Base-by-base conservation (phyloP, 2,888 invertebrate genomes). In the Boloria selene region DNA sequence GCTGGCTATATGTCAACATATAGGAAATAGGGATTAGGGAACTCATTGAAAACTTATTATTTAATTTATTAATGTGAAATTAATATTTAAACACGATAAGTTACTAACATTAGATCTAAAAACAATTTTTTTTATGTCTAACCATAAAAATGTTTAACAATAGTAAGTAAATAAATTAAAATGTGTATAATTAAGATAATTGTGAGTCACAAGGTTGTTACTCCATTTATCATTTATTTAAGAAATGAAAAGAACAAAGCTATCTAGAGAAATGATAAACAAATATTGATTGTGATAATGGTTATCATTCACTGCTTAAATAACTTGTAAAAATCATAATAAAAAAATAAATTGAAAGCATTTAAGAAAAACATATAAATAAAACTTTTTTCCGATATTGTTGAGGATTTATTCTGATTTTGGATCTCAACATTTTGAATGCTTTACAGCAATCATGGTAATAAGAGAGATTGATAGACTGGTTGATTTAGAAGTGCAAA, bases 221-320 rank as follows among this genome's bases (percentile, higher is more conserved):
- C 63, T 55, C 63, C 42, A 51, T 38, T 59, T 68, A 59, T 47
- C 59, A 51, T 13, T 31, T 38, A n/a, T 6, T 47, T 13, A 61
- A 44, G 26, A 22, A 56, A n/a, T 47, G 18, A 10, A 65, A 55
- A 62, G 58, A 64, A 65, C 52, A 65, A 61, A 65, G 68, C 26
- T 64, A 64, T 68, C 65, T 58, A n/a, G 44, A n/a, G 44, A 44
- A 14, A 18, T 55, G 68, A 61, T 61, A 68, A 64, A 61, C 47
- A 64, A 61, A 64, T 64, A 61, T 59, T 52, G 64, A 64, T 59
- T 56, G 17, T 53, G 64, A 67, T 56, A 61, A 13, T 45, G 16
- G 17, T 68, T 61, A 64, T 66, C 61, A 61, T 64, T 52, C 52
- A 53, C 59, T 61, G 53, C 51, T 16, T 38, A 61, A 58, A 66